These are phyloP conservation scores for Podabrus alpinus DNA, from an alignment of 2,888 invertebrate species.

Conservation along the genomic window DNA sequence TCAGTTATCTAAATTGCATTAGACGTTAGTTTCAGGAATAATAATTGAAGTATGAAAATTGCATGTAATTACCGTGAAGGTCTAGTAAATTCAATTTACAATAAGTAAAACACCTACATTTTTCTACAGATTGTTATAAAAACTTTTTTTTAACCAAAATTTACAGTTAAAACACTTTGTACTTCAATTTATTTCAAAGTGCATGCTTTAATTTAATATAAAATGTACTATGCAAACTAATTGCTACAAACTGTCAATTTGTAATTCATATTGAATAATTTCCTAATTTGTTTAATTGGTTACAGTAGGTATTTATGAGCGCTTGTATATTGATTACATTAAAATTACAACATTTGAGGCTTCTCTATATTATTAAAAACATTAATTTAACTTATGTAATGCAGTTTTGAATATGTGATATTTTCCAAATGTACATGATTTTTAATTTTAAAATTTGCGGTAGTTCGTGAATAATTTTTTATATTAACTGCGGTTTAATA, in stretches of 20 bases:
- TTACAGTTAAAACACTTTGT: neutral
- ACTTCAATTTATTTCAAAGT: neutral
- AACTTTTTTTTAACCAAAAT: neutral
- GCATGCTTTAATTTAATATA: neutral
- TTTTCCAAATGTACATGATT: neutral
- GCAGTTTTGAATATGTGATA: neutral
- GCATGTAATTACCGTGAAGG: neutral
- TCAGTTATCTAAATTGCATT: slow-evolving; percentile 17
- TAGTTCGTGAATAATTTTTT: neutral
- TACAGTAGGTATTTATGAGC: neutral
- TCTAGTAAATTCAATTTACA: neutral
- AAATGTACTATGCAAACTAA: neutral
- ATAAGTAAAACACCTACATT: neutral
- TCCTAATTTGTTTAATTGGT: neutral
- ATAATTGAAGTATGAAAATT: slow-evolving; percentile 2
- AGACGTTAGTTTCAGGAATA: slow-evolving; percentile 12
- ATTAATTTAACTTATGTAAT: neutral
- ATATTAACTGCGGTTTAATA: neutral
- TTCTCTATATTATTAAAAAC: neutral
- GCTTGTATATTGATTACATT: neutral
- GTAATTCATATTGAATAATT: neutral
- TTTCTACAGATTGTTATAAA: neutral
- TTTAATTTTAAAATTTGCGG: neutral
- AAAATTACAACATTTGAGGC: neutral
- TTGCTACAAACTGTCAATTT: neutral